A percentile compares a stretch with the other conserved stretches of the same genome.
Conservation (phyloP, 2,888 invertebrate species). For the Piscicola geometra region DNA sequence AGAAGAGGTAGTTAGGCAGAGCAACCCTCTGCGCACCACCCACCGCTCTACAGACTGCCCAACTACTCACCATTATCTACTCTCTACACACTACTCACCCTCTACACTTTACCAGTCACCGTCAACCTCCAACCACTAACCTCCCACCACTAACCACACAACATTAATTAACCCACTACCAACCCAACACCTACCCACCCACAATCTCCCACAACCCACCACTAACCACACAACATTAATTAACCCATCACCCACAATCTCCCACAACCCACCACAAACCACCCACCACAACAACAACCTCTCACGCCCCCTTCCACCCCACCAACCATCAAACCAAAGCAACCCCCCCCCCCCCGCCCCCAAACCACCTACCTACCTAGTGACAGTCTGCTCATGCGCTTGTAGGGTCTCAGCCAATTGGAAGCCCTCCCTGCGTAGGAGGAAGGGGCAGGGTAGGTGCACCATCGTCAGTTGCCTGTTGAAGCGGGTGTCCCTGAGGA, state of each 20-base stretch:
- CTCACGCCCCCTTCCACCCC: not conserved
- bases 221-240: not conserved
- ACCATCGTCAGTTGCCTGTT: slow-evolving; percentile 52
- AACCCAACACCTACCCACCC: too few relatives aligned
- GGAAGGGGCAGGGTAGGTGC: slow-evolving; percentile 49
- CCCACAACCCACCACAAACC: not conserved
- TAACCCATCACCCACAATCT: not conserved
- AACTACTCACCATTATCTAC: too few relatives aligned
- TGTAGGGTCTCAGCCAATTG: slow-evolving; percentile 51
- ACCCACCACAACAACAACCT: not conserved
- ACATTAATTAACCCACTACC: not conserved
- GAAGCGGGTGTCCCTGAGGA: slow-evolving; percentile 53
- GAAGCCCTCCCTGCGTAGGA: slow-evolving; percentile 53
- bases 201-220: not conserved
- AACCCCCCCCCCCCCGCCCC: not conserved
- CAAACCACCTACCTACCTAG: slow-evolving; percentile 47
- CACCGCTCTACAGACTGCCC: too few relatives aligned
- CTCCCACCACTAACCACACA: too few relatives aligned
- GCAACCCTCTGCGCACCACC: too few relatives aligned
- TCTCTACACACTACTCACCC: too few relatives aligned
- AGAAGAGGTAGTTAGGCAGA: too few relatives aligned
- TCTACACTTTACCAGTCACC: too few relatives aligned
- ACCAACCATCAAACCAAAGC: not conserved
- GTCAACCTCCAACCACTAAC: too few relatives aligned
- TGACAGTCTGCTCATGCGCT: slow-evolving; percentile 54